These are phyloP conservation scores for Pantherophis alleghaniensis DNA, from an alignment of 2,797 vertebrate genomes.

Conservation along the genomic window DNA sequence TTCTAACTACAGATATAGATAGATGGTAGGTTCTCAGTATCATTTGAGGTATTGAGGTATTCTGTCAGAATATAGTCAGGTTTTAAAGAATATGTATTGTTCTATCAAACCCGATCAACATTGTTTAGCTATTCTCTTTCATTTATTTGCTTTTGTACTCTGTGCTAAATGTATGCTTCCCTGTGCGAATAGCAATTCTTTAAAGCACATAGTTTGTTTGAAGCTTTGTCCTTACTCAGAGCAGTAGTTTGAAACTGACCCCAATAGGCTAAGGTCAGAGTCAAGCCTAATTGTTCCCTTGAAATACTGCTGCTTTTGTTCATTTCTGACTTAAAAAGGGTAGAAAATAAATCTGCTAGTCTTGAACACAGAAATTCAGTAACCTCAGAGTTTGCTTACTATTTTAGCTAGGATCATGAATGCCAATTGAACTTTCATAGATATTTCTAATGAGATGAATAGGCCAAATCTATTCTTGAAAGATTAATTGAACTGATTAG, in stretches of 20 bases:
- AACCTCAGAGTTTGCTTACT: constrained; percentile 49
- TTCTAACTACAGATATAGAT: constrained; percentile 27
- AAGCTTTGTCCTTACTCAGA: constrained; percentile 66
- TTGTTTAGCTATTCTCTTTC: constrained; percentile 32
- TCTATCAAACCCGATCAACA: constrained; percentile 24
- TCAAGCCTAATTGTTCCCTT: constrained; percentile 63
- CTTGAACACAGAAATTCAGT: constrained; percentile 52
- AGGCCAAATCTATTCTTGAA: constrained; percentile 56
- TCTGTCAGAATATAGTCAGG: constrained; percentile 18
- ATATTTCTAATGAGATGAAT: constrained; percentile 60
- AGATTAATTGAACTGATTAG: constrained; percentile 47
- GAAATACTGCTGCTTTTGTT: constrained; percentile 56
- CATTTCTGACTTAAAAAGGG: constrained; percentile 20
- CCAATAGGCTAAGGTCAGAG: constrained; percentile 55
- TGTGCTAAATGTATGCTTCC: constrained; percentile 17
- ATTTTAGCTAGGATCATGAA: constrained; percentile 61
- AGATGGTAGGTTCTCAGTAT: constrained; percentile 29
- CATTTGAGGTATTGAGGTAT: constrained; percentile 24
- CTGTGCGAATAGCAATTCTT: constrained; percentile 36
- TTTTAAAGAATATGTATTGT: constrained; percentile 26
- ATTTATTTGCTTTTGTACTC: constrained; percentile 42
- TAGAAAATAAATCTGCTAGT: constrained; percentile 33
- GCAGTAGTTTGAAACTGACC: constrained; percentile 57
- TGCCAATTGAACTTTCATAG: constrained; percentile 40
- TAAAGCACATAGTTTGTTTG: constrained; percentile 58